Evolutionary conservation across 2,888 invertebrate species (phyloP).

Genomic region (Ectemnius cavifrons): DNA sequence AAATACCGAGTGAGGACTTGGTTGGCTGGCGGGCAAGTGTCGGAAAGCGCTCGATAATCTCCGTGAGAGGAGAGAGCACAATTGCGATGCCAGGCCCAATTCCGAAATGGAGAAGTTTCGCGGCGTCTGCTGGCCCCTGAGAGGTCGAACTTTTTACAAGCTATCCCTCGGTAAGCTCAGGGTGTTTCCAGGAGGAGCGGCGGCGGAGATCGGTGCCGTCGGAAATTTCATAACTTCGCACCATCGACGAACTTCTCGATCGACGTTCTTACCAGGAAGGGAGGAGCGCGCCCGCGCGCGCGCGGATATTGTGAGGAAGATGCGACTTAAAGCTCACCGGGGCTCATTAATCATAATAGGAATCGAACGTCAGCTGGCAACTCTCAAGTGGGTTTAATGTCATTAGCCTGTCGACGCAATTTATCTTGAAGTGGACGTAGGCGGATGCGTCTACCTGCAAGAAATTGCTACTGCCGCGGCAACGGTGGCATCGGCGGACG

Average conservation of each 20-base stretch:
- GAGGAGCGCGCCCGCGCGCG: not conserved
- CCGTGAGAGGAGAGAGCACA: not conserved
- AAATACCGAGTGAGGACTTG: no score
- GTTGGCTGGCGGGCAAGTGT: no score
- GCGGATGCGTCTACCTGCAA: constrained; percentile 14
- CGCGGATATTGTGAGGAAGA: not conserved
- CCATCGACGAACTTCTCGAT: not conserved
- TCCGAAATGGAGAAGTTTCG: constrained; percentile 5
- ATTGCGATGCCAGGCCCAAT: not conserved
- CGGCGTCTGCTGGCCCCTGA: not conserved
- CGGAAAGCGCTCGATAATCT: no score
- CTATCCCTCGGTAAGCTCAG: not conserved
- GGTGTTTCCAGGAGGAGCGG: not conserved
- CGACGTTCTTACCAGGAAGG: not conserved
- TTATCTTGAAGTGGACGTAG: constrained; percentile 39
- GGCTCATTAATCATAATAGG: constrained; percentile 7
- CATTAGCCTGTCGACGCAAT: constrained; percentile 44
- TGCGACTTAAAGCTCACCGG: not conserved
- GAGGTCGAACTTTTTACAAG: no score
- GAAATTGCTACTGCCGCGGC: no score
- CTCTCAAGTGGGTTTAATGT: constrained; percentile 24
- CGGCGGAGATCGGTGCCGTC: not conserved
- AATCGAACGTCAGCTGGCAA: constrained; percentile 28
- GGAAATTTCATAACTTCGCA: constrained; percentile 5
- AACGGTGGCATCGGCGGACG: not conserved